Conservation (phyloP, 2,797 vertebrate genomes). For the Phoebastria nigripes region DNA sequence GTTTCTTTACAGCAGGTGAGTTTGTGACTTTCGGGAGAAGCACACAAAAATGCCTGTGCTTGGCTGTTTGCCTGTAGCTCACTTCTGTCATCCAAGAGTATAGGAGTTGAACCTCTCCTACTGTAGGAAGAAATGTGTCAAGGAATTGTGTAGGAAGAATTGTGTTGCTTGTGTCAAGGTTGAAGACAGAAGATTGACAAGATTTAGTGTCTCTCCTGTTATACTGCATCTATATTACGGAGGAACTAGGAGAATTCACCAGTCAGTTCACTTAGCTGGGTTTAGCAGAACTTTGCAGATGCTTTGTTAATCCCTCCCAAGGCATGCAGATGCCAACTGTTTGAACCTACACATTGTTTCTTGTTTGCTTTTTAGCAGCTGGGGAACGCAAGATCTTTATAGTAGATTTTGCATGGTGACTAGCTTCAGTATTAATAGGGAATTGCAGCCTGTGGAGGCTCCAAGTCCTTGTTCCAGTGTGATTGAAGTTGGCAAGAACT, state of each 20-base stretch:
- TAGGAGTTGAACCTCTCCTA: neutral
- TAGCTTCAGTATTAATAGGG: neutral
- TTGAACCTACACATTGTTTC: neutral
- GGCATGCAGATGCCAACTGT: neutral
- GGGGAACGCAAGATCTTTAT: neutral
- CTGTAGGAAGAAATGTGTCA: neutral
- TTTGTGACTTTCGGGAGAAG: conserved; percentile 22
- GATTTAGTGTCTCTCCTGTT: neutral
- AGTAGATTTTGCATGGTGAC: neutral
- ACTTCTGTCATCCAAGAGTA: neutral
- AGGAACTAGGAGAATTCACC: neutral
- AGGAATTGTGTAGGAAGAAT: neutral
- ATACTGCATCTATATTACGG: neutral
- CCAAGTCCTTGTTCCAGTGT: neutral
- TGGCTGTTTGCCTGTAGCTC: conserved; percentile 7
- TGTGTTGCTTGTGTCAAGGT: neutral
- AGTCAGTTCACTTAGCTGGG: neutral
- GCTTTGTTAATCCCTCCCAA: neutral
- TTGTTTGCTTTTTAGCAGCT: neutral
- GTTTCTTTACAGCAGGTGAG: conserved; percentile 19
- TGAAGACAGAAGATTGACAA: neutral
- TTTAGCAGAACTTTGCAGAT: neutral
- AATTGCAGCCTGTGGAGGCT: neutral
- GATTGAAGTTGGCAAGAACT: neutral
- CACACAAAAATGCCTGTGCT: neutral